Evolutionary conservation across 2,113 vertebrate genomes (phyloP), one percentile per base, ranked within the genome.

Genomic region (Cnemophilus loriae): DNA sequence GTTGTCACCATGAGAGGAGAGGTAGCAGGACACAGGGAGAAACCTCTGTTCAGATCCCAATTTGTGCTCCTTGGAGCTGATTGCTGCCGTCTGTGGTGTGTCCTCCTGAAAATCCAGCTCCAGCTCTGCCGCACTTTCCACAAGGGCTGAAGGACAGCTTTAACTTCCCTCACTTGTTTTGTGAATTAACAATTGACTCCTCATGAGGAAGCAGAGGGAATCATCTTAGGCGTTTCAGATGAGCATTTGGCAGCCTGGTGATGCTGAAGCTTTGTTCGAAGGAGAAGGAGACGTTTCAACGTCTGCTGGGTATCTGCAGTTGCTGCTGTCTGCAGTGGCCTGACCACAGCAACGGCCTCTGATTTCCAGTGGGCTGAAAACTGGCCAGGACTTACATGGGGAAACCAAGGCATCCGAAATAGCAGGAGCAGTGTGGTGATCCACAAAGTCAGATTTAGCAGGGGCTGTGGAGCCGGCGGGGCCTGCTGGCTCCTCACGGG

Each of bases 401-500:
- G n/a, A 91, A 94, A 81, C 64, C 91, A 95, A 87, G 82, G 84
- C 46, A 73, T 64, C 84, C 84, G 81, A 85, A 95, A 95, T 73
- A 95, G 93, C 91, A 82, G 89, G 46, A 94, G 80, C 74, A 79
- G 69, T 95, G 95, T 90, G 96, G 95, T 95, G 53, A 79, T 96
- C 95, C 96, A 96, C 93, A 94, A 17, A 92, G 87, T 78, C 95
- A 89, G 77, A 96, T 95, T 94, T 94, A 96, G 94, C 87, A 65
- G 93, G n/a, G 57, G 68, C 42, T 76, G 89, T 69, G 81, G 86
- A 75, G 93, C 41, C 89, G 11, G 30, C 7, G 33, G 88, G 74
- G 65, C 39, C 68, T 87, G 49, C 65, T 74, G 46, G 47, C 64
- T 95, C 82, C 67, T 35, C 35, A 59, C 22, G 81, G 86, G 56